phyloP scores from a whole-genome alignment of 2,888 invertebrate genomes.

The Frankliniella intonsa region DNA sequence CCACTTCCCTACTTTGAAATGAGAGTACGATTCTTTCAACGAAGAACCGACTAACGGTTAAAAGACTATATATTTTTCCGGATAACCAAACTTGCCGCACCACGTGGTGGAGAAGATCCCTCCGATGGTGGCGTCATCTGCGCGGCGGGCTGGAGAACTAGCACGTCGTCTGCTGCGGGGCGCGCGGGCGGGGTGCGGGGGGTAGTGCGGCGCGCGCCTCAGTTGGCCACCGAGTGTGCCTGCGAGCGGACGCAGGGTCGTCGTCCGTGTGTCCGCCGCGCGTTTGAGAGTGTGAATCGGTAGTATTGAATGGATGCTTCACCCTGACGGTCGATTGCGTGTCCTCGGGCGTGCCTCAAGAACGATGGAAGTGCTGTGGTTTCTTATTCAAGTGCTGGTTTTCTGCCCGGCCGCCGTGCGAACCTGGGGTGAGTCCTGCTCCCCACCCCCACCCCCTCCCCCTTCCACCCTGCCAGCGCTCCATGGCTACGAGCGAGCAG shows the following conservation, averaged over 20 bases:
- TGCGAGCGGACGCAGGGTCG: neutral
- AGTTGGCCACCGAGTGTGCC: neutral
- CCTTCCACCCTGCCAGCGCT: neutral
- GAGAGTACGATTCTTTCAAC: too few relatives aligned
- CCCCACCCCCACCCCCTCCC: neutral
- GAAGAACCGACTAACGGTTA: too few relatives aligned
- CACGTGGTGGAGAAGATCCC: too few relatives aligned
- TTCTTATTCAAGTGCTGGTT: neutral
- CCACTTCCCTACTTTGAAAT: too few relatives aligned
- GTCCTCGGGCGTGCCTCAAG: neutral
- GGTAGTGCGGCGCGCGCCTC: neutral
- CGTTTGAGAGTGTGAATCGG: neutral
- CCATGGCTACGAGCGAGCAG: conserved; percentile 15
- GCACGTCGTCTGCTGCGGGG: neutral
- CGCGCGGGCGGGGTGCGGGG: neutral
- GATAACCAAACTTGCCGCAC: too few relatives aligned
- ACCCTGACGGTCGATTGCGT: neutral
- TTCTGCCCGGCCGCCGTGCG: neutral
- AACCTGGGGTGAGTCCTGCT: conserved; percentile 10
- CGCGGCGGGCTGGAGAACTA: neutral
- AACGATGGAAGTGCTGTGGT: neutral
- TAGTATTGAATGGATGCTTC: conserved; percentile 1
- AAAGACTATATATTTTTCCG: too few relatives aligned
- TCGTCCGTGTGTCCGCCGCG: neutral
- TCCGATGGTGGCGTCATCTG: too few relatives aligned